Evolutionary conservation across 1,140 invertebrate genomes (phyloP).

Genomic region (Oedothorax gibbosus): DNA sequence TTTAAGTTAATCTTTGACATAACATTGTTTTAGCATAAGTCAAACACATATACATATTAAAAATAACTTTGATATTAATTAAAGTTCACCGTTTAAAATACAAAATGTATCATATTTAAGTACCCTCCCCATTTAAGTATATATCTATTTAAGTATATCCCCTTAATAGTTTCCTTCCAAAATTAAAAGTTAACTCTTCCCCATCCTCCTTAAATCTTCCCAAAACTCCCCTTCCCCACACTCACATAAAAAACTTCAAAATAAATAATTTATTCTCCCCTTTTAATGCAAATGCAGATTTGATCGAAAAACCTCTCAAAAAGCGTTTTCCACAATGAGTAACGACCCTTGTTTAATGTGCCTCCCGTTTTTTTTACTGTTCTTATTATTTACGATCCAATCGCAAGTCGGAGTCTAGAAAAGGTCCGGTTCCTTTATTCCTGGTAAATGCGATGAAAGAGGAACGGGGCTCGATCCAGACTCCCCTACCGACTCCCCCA

Average conservation of each 20-base stretch:
- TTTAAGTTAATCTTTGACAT: too few relatives aligned
- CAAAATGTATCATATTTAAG: too few relatives aligned
- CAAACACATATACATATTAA: too few relatives aligned
- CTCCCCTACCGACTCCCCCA: background rate
- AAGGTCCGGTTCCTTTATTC: background rate
- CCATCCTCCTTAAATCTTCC: constrained; percentile 26
- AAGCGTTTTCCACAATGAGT: constrained; percentile 26
- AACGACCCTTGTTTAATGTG: constrained; percentile 7
- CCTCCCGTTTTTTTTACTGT: background rate
- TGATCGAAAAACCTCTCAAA: constrained; percentile 46
- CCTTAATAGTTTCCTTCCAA: too few relatives aligned
- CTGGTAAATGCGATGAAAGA: background rate
- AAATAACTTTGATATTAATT: too few relatives aligned
- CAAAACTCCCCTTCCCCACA: background rate
- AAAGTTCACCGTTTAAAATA: too few relatives aligned
- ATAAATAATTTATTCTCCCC: constrained; percentile 26
- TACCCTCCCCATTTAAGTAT: too few relatives aligned
- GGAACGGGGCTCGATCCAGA: background rate
- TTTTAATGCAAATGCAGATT: constrained; percentile 29
- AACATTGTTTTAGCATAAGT: too few relatives aligned
- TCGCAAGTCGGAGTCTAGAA: background rate
- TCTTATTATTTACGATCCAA: constrained; percentile 34
- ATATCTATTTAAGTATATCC: too few relatives aligned
- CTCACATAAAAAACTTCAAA: background rate
- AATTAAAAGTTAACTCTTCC: background rate